These are phyloP conservation scores for Cygnus buccinator DNA, from an alignment of 2,113 vertebrate species.

Conservation along the genomic window DNA sequence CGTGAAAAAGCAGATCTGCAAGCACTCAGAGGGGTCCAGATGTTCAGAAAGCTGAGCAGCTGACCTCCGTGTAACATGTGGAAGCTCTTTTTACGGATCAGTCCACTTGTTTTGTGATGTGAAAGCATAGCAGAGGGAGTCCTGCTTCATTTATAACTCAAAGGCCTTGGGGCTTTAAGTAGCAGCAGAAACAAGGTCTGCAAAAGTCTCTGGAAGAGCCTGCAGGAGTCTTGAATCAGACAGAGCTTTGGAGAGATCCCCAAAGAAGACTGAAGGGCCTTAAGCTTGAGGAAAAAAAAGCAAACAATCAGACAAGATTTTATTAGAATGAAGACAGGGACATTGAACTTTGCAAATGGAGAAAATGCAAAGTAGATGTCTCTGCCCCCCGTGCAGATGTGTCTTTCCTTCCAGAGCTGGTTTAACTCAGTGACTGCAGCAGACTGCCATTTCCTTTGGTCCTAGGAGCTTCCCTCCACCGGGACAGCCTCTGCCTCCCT, in stretches of 20 bases:
- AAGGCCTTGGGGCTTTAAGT: background rate
- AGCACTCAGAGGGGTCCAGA: background rate
- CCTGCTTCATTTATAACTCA: background rate
- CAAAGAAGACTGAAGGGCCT: background rate
- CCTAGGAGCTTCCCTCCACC: background rate
- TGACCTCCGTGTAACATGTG: accelerated
- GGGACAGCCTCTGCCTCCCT: background rate
- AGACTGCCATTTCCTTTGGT: background rate
- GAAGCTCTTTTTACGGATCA: background rate
- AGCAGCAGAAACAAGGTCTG: background rate
- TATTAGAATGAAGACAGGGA: background rate
- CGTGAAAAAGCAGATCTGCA: background rate
- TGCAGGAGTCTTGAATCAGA: background rate
- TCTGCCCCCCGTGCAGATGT: background rate
- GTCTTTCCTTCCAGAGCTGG: background rate
- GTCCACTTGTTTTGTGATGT: background rate
- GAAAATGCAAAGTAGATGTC: background rate
- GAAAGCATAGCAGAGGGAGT: background rate
- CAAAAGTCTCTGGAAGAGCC: background rate
- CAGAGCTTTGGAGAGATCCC: background rate
- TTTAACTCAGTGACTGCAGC: background rate
- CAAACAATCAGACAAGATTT: background rate
- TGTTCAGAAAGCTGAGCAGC: background rate
- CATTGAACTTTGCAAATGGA: background rate
- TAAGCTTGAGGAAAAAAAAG: background rate